These are phyloP conservation scores for Crocodylus rhombifer DNA, from an alignment of 2,797 vertebrate genomes.

Conservation along the genomic window DNA sequence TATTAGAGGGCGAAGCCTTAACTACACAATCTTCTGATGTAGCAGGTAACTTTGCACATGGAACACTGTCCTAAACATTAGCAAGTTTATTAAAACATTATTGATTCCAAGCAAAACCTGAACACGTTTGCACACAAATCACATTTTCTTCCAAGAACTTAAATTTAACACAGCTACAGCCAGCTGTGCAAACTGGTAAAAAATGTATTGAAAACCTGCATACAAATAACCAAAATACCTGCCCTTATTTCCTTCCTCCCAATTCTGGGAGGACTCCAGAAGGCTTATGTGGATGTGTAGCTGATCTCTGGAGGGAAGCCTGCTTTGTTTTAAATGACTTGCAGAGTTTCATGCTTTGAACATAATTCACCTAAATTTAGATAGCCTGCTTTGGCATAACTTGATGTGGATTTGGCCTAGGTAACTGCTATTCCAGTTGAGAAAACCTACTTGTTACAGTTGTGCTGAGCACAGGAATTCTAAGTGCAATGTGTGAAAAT, in stretches of 20 bases:
- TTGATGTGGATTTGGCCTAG: constrained; percentile 23
- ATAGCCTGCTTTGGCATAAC: background rate
- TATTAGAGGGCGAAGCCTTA: background rate
- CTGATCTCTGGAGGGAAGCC: background rate
- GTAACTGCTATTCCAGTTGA: constrained; percentile 21
- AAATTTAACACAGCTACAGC: background rate
- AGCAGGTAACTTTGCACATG: background rate
- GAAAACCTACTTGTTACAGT: background rate
- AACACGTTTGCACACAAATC: background rate
- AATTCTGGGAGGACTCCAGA: background rate
- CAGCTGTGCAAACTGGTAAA: background rate
- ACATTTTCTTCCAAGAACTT: background rate
- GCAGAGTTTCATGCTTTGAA: background rate
- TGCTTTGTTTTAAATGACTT: background rate
- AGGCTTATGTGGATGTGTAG: background rate
- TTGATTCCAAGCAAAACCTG: background rate
- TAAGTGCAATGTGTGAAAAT: background rate
- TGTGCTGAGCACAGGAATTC: constrained; percentile 36
- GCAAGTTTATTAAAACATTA: background rate
- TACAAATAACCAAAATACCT: constrained; percentile 19
- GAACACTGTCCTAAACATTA: background rate
- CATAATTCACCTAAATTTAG: background rate
- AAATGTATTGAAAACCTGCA: background rate
- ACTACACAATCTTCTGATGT: constrained; percentile 5
- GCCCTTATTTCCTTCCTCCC: background rate